phyloP scores from a whole-genome alignment of 2,888 invertebrate genomes.

The Nemoura dubitans region DNA sequence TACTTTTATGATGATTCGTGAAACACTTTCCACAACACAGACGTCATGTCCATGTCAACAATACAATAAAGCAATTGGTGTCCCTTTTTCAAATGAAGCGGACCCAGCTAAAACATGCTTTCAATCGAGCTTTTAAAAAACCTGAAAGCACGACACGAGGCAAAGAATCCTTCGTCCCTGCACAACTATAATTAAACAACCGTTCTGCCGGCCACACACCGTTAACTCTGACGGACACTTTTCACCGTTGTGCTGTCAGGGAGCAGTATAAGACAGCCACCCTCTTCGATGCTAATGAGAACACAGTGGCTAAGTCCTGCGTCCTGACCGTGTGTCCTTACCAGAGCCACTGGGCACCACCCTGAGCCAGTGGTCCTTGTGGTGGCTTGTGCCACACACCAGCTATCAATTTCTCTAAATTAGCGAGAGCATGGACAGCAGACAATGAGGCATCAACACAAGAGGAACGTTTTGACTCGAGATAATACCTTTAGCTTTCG shows the following conservation, averaged over 20 bases:
- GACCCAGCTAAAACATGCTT: neutral
- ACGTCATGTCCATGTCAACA: too few relatives aligned
- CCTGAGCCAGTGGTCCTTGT: neutral
- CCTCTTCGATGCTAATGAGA: neutral
- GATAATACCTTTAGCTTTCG: too few relatives aligned
- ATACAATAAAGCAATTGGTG: too few relatives aligned
- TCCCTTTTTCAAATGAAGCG: neutral
- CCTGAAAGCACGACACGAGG: neutral
- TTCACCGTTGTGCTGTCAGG: neutral
- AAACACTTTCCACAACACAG: too few relatives aligned
- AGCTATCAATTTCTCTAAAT: neutral
- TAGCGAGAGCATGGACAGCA: neutral
- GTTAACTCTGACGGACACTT: conserved; percentile 7
- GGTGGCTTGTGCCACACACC: neutral
- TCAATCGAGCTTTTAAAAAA: neutral
- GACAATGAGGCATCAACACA: neutral
- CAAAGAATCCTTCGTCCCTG: too few relatives aligned
- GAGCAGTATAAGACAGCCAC: neutral
- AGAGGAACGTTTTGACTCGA: too few relatives aligned
- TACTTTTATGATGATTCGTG: too few relatives aligned
- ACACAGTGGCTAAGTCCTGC: neutral
- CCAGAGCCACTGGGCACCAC: neutral
- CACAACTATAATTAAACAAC: neutral
- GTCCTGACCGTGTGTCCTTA: neutral
- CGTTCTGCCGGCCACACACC: conserved; percentile 1